Base-by-base conservation (phyloP, 1,140 invertebrate genomes). In the Papilio dardanus region DNA sequence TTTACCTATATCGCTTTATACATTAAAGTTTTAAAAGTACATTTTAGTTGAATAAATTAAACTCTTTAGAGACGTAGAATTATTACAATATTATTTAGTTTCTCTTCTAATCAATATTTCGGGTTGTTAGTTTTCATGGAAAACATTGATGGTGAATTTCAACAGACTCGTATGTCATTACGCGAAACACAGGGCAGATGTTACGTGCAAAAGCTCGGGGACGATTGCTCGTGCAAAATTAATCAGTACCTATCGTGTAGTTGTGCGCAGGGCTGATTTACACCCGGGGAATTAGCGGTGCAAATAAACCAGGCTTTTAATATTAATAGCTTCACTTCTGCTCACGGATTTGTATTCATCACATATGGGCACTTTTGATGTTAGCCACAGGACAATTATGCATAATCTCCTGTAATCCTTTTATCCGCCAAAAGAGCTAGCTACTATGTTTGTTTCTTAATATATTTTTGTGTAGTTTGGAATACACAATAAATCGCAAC, bases 151-250 rank as follows among this genome's bases (percentile, higher is more conserved):
- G 3, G 21, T 14, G 12, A 4, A 14, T 58, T 24, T 58, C 21
- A 14, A 24, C 21, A 77, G 79, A 78, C 83, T 87, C 83, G 86
- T 86, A 82, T 85, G 85, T 88, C 79, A 90, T 90, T 87, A 74
- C 33, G 76, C 76, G 79, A 76, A 79, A 81, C 81, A 76, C 79
- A 77, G 81, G 77, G 65, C 80, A 78, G 80, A 85, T 83, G 81
- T 82, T 68, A 80, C 81, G 80, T 80, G 85, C 85, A 82, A 82
- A 85, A 68, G 79, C 80, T 79, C 80, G 76, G 80, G 76, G 76
- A 80, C 81, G 14, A 89, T 89, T 88, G 85, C 83, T 87, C 81
- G 77, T 89, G 86, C 84, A 90, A 90, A 86, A 89, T 90, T 90
- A 91, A 91, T 88, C 86, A 89, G 83, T 81, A 75, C 76, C 74